phyloP scores from a whole-genome alignment of 37 sponge, comb jelly and placozoan species.

The Ianthella basta region DNA sequence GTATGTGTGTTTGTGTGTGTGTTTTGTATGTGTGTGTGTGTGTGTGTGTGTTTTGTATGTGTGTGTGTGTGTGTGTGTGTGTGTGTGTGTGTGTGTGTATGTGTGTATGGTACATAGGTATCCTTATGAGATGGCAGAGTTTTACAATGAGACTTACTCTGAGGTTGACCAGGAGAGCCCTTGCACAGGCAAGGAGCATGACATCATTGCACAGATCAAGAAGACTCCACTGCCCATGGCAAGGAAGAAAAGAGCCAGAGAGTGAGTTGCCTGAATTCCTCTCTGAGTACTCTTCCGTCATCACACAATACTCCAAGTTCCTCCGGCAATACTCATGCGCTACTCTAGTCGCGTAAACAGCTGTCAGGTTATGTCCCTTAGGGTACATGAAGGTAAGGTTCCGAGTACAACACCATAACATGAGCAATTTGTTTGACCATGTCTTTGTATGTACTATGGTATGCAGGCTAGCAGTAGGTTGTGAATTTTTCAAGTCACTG shows the following conservation, averaged over 20 bases:
- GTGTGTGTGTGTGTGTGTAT: background rate
- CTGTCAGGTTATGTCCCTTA: too few relatives aligned
- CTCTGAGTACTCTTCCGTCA: too few relatives aligned
- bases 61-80: background rate
- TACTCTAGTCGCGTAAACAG: too few relatives aligned
- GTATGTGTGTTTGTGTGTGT: slow-evolving; percentile 28
- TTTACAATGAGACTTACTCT: background rate
- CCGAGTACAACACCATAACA: too few relatives aligned
- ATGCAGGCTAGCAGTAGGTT: too few relatives aligned
- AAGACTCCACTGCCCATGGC: slow-evolving; percentile 28
- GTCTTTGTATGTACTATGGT: too few relatives aligned
- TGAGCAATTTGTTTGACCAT: too few relatives aligned
- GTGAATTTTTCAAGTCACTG: too few relatives aligned
- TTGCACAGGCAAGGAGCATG: background rate
- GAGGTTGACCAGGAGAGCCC: background rate
- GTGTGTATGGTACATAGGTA: background rate
- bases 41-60: too few relatives aligned
- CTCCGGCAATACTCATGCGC: too few relatives aligned
- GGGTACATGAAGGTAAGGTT: too few relatives aligned
- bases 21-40: background rate
- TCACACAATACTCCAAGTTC: too few relatives aligned
- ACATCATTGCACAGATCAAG: slow-evolving; percentile 6
- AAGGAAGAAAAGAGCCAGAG: slow-evolving; percentile 4
- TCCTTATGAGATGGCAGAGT: slow-evolving; percentile 23
- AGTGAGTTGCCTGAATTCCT: slow-evolving; percentile 1